Conservation (phyloP, 2,888 invertebrate species). For the Nomada goodeniana region DNA sequence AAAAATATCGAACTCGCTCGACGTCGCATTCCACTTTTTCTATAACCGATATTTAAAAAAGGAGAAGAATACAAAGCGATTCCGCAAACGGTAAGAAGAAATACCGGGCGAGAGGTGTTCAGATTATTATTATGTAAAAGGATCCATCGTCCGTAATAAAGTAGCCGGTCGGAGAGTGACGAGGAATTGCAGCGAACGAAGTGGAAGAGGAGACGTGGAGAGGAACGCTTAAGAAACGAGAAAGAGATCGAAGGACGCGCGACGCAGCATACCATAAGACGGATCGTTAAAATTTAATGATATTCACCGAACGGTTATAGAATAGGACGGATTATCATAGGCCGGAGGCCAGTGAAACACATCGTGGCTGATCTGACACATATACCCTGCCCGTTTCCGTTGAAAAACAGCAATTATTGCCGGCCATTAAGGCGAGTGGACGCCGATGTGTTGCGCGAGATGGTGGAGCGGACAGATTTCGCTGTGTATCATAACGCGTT, state of each 20-base stretch:
- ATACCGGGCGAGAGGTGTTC: too few species aligned
- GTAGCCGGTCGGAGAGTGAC: background rate
- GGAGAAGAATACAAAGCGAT: too few species aligned
- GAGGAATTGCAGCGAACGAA: background rate
- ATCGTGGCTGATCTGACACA: slow-evolving; percentile 47
- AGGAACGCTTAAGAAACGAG: background rate
- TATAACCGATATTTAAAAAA: too few species aligned
- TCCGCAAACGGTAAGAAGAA: too few species aligned
- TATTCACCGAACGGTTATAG: slow-evolving; percentile 69
- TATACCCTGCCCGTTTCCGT: slow-evolving; percentile 52
- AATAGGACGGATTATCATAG: slow-evolving; percentile 72
- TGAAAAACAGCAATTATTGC: slow-evolving; percentile 66
- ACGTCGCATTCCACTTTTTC: too few species aligned
- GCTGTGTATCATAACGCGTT: slow-evolving; percentile 24
- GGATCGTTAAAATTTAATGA: slow-evolving; percentile 73
- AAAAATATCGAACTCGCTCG: too few species aligned
- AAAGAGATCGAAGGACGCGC: slow-evolving; percentile 62
- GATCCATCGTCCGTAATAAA: too few species aligned
- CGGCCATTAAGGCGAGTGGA: slow-evolving; percentile 55
- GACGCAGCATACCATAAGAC: slow-evolving; percentile 54
- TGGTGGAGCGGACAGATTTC: slow-evolving; percentile 31
- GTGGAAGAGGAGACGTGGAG: background rate
- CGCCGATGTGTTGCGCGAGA: slow-evolving; percentile 31
- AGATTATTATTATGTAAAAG: too few species aligned
- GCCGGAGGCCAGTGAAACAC: slow-evolving; percentile 63